Evolutionary conservation across 2,797 vertebrate species (phyloP), one percentile per base, ranked within the genome.

Genomic region (Scolopax rusticola): DNA sequence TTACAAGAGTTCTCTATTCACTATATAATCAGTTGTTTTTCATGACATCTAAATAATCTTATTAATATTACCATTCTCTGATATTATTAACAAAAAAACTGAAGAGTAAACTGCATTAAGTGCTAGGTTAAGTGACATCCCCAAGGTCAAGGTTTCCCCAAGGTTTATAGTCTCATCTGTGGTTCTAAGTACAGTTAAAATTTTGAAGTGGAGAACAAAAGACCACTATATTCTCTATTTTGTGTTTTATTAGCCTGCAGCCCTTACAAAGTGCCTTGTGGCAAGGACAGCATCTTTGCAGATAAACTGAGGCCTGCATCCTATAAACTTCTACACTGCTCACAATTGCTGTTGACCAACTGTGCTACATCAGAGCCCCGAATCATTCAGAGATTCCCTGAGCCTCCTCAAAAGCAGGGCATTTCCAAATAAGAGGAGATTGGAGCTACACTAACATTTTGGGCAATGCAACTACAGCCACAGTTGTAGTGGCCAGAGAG

Each of bases 181-280:
- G 24, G 30, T 53, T 78, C 60, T 23, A 48, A 53, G 21, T 71
- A 48, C 53, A 53, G 9, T 36, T 69, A 41, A 32, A 15, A 38
- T 38, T 71, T 54, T 67, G 38, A 82, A 59, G 15, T 15, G 27
- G 21, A 71, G 47, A 65, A 11, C 27, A 60, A 53, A 82, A 60
- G 21, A 60, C 18, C 64, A 21, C 33, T 71, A 54, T 41, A 54
- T 23, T 59, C 25, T 59, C 38, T 4, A 1, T 7, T 76, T 47
- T 36, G 7, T 47, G 45, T 47, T 47, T 47, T 68, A 64, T 60
- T 20, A 56, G n/a, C 9, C 17, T 41, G 4, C 10, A 73, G 40
- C 8, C 18, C 19, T 59, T 43, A 43, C 11, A 23, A 33, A 0
- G 0, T 10, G 3, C 23, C 56, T 45, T 8, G 20, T 51, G 28